These are phyloP conservation scores for Delia radicum DNA, from an alignment of 1,140 invertebrate genomes.

Conservation along the genomic window DNA sequence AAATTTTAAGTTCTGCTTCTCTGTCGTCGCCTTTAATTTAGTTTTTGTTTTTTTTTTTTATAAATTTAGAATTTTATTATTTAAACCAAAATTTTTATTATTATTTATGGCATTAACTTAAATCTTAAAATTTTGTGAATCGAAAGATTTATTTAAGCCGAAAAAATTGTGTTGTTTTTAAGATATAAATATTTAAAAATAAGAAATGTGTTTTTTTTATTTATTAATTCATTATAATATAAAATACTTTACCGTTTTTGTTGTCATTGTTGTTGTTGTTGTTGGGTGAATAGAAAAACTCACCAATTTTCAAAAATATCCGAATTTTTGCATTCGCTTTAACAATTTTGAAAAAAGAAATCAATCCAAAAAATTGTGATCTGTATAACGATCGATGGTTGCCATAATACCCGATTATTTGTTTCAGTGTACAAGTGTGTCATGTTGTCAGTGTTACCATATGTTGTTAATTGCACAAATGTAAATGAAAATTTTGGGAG, in stretches of 20 bases:
- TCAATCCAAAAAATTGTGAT: slow-evolving; percentile 5
- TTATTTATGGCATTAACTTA: not conserved
- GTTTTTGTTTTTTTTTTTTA: not conserved
- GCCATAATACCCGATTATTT: not conserved
- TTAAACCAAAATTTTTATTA: not conserved
- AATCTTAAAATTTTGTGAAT: not conserved
- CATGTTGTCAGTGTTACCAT: no score
- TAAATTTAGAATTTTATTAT: not conserved
- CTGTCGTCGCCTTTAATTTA: not conserved
- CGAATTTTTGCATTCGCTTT: not conserved
- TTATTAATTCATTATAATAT: not conserved
- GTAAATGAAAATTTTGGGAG: no score
- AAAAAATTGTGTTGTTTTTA: not conserved
- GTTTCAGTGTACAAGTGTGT: not conserved
- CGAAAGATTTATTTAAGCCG: not conserved
- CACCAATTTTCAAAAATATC: not conserved
- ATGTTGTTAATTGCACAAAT: no score
- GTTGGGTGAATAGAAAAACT: not conserved
- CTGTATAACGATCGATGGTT: not conserved
- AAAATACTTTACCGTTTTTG: not conserved
- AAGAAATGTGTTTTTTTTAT: not conserved
- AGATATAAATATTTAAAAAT: not conserved
- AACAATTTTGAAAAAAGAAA: slow-evolving; percentile 9
- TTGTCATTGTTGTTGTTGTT: not conserved
- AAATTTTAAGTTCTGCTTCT: not conserved